Evolutionary conservation across 2,113 vertebrate genomes (phyloP).

Genomic region (Sminthopsis crassicaudata): DNA sequence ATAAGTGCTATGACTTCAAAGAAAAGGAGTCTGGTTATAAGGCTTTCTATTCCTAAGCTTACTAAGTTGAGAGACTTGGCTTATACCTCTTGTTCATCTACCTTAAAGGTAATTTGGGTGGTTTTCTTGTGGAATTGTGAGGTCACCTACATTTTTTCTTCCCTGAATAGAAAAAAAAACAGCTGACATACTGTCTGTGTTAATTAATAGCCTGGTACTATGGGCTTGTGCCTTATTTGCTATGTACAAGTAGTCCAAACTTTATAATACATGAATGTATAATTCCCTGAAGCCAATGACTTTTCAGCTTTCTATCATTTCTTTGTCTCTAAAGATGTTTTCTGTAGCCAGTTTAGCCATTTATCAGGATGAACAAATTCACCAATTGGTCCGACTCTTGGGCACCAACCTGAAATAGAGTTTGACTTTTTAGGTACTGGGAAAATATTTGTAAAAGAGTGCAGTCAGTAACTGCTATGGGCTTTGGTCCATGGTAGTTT

Average conservation of each 20-base stretch:
- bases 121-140: neutral
- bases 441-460: conserved; percentile 81
- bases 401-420: conserved; percentile 72
- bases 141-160: neutral
- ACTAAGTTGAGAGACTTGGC: neutral
- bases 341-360: conserved; percentile 69
- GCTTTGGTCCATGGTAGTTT: conserved; percentile 62
- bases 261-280: neutral
- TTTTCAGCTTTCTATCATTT: conserved; percentile 36
- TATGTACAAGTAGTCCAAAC: neutral
- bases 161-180: neutral
- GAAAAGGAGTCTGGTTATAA: neutral
- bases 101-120: neutral
- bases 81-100: no score
- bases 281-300: conserved; percentile 14
- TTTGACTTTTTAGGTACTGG: conserved; percentile 82
- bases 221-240: neutral
- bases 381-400: conserved; percentile 76
- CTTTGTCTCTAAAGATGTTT: conserved; percentile 31
- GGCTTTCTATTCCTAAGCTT: neutral
- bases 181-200: neutral
- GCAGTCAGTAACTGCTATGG: conserved; percentile 77
- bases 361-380: conserved; percentile 77
- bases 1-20: neutral
- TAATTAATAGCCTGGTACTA: neutral